A percentile compares a stretch with the other conserved stretches of the same genome.
These are phyloP conservation scores for Garra rufa DNA, from an alignment of 2,113 vertebrate species.

Conservation along the genomic window DNA sequence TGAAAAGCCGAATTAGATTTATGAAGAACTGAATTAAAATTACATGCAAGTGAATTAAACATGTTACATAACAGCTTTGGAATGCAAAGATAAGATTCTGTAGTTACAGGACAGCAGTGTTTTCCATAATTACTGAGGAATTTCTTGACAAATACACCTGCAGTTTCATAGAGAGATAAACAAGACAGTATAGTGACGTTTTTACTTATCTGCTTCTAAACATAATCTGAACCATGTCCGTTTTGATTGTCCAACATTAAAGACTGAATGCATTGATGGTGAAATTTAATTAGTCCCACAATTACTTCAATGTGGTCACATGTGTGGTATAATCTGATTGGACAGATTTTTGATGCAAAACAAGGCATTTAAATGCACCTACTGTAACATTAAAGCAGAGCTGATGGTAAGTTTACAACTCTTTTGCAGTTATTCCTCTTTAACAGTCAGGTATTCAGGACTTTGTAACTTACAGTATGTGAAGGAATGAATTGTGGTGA, in stretches of 20 bases:
- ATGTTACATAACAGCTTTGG: neutral
- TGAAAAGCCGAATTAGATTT: no score
- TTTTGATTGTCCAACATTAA: neutral
- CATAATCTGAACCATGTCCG: neutral
- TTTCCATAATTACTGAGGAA: neutral
- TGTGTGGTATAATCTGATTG: neutral
- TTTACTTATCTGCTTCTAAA: neutral
- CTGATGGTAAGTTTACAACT: neutral
- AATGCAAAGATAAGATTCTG: neutral
- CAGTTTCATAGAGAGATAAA: neutral
- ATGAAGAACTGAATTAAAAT: no score
- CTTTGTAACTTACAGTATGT: neutral
- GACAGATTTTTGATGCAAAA: neutral
- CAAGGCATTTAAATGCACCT: neutral
- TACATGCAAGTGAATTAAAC: neutral
- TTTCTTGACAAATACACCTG: constrained; percentile 2
- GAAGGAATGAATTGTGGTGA: neutral
- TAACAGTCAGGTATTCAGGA: neutral
- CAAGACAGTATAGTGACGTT: neutral
- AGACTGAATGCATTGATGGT: neutral
- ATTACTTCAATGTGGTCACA: neutral
- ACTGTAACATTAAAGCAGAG: neutral
- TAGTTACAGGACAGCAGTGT: neutral
- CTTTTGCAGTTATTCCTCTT: neutral
- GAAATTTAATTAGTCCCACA: neutral